These are phyloP conservation scores for Armadillidium nasatum DNA, from an alignment of 1,140 invertebrate species.

Conservation along the genomic window DNA sequence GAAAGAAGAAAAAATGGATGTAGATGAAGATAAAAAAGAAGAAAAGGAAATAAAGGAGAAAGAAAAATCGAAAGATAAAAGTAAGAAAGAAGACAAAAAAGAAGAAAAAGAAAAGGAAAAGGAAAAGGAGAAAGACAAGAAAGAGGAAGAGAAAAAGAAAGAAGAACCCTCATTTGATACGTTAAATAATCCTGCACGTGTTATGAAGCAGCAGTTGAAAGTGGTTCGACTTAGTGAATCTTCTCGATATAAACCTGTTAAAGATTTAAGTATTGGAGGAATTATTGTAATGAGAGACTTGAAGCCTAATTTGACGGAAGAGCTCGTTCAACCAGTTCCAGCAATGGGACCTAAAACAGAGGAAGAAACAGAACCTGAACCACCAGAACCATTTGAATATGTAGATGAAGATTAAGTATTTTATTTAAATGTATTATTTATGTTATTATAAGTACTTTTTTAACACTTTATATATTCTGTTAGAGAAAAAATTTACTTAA, in stretches of 20 bases:
- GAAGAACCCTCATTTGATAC: slow-evolving; percentile 81
- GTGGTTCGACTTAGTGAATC: slow-evolving; percentile 71
- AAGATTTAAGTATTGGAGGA: slow-evolving; percentile 88
- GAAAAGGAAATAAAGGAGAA: slow-evolving; percentile 10
- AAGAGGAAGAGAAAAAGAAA: slow-evolving; percentile 61
- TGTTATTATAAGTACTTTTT: no score
- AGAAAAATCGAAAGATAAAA: slow-evolving; percentile 35
- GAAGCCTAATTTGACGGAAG: slow-evolving; percentile 70
- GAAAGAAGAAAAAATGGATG: slow-evolving; percentile 53
- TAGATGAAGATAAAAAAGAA: slow-evolving; percentile 60
- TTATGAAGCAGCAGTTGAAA: slow-evolving; percentile 89
- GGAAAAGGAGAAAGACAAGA: slow-evolving; percentile 52
- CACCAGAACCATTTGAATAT: slow-evolving; percentile 95
- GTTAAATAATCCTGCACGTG: slow-evolving; percentile 86
- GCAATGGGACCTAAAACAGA: slow-evolving; percentile 46
- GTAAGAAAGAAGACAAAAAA: slow-evolving; percentile 45
- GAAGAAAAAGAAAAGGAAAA: slow-evolving; percentile 47
- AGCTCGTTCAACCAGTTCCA: slow-evolving; percentile 88
- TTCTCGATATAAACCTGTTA: slow-evolving; percentile 74
- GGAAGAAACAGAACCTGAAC: slow-evolving; percentile 91
- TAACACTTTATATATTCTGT: no score
- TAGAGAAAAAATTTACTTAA: no score
- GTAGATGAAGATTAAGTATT: slow-evolving; percentile 56
- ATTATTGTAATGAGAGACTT: slow-evolving; percentile 84
- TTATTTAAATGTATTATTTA: background rate